phyloP scores from a whole-genome alignment of 2,113 vertebrate genomes.

The Haliaeetus leucogaster region DNA sequence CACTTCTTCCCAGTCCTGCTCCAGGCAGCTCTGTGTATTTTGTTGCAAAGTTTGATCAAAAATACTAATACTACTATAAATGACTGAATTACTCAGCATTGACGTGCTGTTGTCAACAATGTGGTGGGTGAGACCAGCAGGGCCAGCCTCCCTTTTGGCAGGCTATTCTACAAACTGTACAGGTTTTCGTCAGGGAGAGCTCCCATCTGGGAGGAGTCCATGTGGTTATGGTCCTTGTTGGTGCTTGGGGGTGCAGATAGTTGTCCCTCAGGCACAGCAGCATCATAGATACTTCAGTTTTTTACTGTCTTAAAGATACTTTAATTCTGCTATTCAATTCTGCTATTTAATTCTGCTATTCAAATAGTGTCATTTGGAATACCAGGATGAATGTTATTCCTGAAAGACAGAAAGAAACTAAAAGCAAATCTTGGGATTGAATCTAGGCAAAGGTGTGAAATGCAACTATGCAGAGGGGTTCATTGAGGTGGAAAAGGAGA shows the following conservation, averaged over 20 bases:
- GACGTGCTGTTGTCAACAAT: not conserved
- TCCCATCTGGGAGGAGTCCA: not conserved
- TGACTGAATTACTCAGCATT: not conserved
- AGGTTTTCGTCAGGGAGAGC: not conserved
- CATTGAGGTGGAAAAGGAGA: not conserved
- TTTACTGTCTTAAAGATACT: not conserved
- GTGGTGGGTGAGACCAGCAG: not conserved
- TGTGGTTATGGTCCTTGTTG: not conserved
- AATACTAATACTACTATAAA: slow-evolving; percentile 2
- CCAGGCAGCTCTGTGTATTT: not conserved
- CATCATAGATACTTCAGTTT: not conserved
- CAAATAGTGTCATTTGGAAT: not conserved
- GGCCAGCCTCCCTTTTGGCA: not conserved
- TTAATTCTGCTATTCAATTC: not conserved
- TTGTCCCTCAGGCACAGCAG: not conserved
- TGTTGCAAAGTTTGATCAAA: not conserved
- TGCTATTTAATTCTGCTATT: not conserved
- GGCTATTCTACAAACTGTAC: not conserved
- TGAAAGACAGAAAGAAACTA: not conserved
- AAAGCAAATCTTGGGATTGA: not conserved
- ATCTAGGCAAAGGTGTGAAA: not conserved
- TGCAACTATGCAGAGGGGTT: not conserved
- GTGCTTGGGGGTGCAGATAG: not conserved
- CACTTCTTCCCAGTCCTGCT: not conserved
- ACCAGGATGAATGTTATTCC: not conserved